Conservation (phyloP, 2,888 invertebrate genomes). For the Sinopyrophorus schimmeli region DNA sequence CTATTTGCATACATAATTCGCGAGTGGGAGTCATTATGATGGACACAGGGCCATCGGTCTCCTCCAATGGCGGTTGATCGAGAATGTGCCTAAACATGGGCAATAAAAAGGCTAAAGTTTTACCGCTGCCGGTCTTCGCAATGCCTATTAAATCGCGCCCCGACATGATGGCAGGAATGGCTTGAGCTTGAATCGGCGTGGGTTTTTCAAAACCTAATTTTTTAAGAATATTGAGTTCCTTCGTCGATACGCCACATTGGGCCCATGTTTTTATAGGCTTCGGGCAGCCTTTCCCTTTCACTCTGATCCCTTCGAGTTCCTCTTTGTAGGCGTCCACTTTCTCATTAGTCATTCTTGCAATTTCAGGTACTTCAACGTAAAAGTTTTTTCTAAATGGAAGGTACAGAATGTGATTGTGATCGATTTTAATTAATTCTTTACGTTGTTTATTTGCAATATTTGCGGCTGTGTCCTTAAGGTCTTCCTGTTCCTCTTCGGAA, state of each 20-base stretch:
- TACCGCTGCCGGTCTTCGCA: conserved; percentile 98
- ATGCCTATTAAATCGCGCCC: conserved; percentile 97
- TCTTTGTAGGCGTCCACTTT: conserved; percentile 83
- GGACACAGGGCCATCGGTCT: conserved; percentile 95
- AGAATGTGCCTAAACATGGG: conserved; percentile 97
- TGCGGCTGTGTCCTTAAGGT: conserved; percentile 87
- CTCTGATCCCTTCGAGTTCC: conserved; percentile 93
- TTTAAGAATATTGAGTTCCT: conserved; percentile 89
- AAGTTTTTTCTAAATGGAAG: conserved; percentile 91
- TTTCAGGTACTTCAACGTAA: conserved; percentile 96
- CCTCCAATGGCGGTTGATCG: conserved; percentile 91
- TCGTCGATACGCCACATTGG: conserved; percentile 96
- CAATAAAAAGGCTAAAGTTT: conserved; percentile 95
- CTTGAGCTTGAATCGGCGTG: conserved; percentile 98
- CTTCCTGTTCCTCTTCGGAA: conserved; percentile 95
- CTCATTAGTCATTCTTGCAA: conserved; percentile 86
- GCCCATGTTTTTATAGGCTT: conserved; percentile 97
- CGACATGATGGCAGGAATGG: conserved; percentile 96
- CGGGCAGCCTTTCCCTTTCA: conserved; percentile 96
- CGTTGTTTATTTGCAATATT: conserved; percentile 88
- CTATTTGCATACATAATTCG: conserved; percentile 98
- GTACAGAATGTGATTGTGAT: conserved; percentile 86
- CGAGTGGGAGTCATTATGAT: conserved; percentile 98
- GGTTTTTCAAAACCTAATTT: conserved; percentile 93
- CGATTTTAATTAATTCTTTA: conserved; percentile 92